A percentile compares a stretch with the other conserved stretches of the same genome.
Conservation (phyloP, 2,113 vertebrate species). For the Progne subis region DNA sequence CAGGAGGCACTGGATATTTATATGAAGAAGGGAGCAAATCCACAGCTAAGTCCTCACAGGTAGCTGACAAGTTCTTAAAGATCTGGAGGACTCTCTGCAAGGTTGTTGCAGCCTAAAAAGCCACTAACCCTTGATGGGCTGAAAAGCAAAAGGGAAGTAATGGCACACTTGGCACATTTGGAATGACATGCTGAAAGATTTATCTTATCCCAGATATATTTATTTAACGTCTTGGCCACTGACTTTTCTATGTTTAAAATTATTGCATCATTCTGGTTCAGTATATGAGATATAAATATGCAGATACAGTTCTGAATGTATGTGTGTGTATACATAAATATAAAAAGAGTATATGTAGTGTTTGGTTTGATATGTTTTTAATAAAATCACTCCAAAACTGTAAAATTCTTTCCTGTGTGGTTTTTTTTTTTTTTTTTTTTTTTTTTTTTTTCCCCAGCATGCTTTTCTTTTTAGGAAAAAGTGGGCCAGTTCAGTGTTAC, state of each 20-base stretch:
- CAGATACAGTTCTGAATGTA: neutral
- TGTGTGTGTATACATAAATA: neutral
- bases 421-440: neutral
- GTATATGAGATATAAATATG: neutral
- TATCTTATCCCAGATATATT: neutral
- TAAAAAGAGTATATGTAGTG: neutral
- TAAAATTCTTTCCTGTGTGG: neutral
- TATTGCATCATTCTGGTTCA: neutral
- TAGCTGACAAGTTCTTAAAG: neutral
- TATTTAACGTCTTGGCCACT: neutral
- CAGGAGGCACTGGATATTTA: neutral
- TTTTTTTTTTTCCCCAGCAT: neutral
- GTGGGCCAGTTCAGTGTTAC: neutral
- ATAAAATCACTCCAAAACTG: neutral
- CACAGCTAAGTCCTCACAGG: neutral
- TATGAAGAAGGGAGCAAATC: neutral
- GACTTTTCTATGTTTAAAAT: neutral
- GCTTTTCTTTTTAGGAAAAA: neutral
- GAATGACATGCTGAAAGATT: neutral
- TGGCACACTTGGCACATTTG: neutral
- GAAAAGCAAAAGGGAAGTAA: neutral
- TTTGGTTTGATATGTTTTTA: neutral
- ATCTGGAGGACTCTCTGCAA: neutral
- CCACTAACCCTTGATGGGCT: neutral
- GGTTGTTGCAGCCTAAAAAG: neutral